Evolutionary conservation across 2,888 invertebrate genomes (phyloP).

Genomic region (Zhuqinia jingwanae): DNA sequence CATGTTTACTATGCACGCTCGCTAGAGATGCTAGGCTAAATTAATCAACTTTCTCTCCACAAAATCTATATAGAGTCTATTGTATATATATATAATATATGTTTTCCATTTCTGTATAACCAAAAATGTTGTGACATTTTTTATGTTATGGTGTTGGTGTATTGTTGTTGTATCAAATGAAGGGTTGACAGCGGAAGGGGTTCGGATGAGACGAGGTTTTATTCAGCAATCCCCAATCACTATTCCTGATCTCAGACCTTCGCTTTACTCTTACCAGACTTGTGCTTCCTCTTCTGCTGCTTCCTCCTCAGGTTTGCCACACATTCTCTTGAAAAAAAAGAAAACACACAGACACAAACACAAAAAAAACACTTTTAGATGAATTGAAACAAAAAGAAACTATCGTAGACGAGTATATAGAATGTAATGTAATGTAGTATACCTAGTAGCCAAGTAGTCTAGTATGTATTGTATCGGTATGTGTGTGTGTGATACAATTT

Average conservation of each 20-base stretch:
- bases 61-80: too few relatives aligned
- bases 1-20: too few relatives aligned
- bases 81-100: too few relatives aligned
- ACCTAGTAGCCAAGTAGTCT: neutral
- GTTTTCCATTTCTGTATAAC: neutral
- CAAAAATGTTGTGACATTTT: neutral
- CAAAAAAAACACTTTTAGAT: neutral
- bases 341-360: constrained; percentile 5
- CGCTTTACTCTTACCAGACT: constrained; percentile 79
- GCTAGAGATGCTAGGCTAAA: too few relatives aligned
- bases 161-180: constrained; percentile 71
- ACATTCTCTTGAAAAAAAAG: constrained; percentile 40
- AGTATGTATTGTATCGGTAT: neutral
- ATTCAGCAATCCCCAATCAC: constrained; percentile 78
- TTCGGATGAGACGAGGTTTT: constrained; percentile 78
- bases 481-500: too few relatives aligned
- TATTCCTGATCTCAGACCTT: constrained; percentile 79
- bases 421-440: neutral
- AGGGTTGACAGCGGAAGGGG: constrained; percentile 79
- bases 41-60: too few relatives aligned
- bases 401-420: neutral
- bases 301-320: constrained; percentile 77
- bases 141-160: constrained; percentile 12
- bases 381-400: neutral
- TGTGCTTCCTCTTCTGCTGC: constrained; percentile 72